Conservation (phyloP, 2,113 vertebrate species). For the Pomatostomus ruficeps region DNA sequence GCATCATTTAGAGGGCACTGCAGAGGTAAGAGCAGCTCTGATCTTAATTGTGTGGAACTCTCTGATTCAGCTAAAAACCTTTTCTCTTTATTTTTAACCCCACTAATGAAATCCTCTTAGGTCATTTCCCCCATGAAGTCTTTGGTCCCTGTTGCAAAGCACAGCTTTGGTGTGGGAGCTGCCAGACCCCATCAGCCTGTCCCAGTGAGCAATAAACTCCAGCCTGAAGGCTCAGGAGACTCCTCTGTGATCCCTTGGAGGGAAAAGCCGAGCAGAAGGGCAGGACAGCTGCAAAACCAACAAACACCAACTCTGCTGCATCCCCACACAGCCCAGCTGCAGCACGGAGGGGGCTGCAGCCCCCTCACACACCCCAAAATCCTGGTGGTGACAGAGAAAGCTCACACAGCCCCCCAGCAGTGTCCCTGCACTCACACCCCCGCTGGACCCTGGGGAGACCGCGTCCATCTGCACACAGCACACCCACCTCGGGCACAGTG, state of each 20-base stretch:
- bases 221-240: not conserved
- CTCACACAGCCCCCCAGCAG: not conserved
- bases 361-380: not conserved
- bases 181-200: not conserved
- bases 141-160: not conserved
- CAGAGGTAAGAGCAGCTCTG: slow-evolving; percentile 5
- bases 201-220: not conserved
- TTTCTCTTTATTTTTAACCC: not conserved
- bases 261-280: not conserved
- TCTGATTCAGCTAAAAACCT: slow-evolving; percentile 5
- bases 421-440: not conserved
- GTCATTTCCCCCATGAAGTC: not conserved
- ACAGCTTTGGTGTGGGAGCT: not conserved
- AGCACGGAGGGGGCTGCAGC: not conserved
- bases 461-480: not conserved
- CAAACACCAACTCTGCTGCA: too few relatives aligned
- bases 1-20: not conserved
- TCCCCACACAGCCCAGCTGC: accelerated
- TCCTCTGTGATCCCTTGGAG: not conserved
- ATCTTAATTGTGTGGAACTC: not conserved
- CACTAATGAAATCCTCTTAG: not conserved
- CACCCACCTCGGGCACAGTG: not conserved
- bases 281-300: not conserved
- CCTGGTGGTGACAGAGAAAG: not conserved
- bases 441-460: not conserved